phyloP scores from a whole-genome alignment of 1,140 invertebrate genomes.

The Drosophila nigromelanica region DNA sequence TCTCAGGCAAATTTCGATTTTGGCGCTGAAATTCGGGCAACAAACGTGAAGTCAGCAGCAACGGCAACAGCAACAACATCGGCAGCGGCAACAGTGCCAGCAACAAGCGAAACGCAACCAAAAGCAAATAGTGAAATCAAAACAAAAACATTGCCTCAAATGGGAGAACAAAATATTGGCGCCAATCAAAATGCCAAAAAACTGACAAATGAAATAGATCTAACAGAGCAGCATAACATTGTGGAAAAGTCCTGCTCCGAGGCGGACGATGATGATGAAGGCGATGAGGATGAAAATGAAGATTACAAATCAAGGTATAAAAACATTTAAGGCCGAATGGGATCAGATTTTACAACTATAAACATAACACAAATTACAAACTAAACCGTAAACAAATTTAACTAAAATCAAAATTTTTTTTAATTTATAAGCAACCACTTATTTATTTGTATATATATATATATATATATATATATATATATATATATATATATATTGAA shows the following conservation, averaged over 20 bases:
- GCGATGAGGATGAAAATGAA: constrained; percentile 62
- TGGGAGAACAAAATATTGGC: constrained; percentile 69
- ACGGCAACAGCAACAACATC: constrained; percentile 22
- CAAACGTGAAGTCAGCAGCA: constrained; percentile 48
- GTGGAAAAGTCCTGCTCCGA: constrained; percentile 39
- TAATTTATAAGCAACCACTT: no score
- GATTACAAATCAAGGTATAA: constrained; percentile 49
- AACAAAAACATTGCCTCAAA: constrained; percentile 73
- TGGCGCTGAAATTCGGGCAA: constrained; percentile 80
- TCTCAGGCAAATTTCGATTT: constrained; percentile 67
- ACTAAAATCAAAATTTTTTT: not conserved
- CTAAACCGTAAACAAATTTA: not conserved
- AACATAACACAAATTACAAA: not conserved
- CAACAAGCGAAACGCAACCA: constrained; percentile 63
- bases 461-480: no score
- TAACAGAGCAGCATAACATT: constrained; percentile 17
- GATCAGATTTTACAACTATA: not conserved
- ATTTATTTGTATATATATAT: no score
- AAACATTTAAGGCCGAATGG: not conserved
- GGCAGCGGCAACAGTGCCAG: constrained; percentile 24
- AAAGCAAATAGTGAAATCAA: constrained; percentile 77
- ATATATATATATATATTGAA: no score
- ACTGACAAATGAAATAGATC: constrained; percentile 2
- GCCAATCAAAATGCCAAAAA: constrained; percentile 54
- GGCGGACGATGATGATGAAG: constrained; percentile 54